These are phyloP conservation scores for Tethea ocularis DNA, from an alignment of 2,888 invertebrate species.

Conservation along the genomic window DNA sequence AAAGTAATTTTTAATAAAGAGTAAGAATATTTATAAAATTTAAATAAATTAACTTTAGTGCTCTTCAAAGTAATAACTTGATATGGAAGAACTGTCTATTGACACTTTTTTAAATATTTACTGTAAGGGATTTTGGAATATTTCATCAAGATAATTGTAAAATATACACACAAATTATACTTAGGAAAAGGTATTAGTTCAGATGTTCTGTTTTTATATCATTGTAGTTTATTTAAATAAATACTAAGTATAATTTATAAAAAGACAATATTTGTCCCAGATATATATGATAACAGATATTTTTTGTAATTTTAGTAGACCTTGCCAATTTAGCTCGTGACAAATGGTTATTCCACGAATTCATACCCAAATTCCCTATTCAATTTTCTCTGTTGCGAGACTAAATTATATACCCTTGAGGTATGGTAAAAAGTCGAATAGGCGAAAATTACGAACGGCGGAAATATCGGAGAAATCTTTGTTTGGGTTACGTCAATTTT, in stretches of 20 bases:
- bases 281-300: neutral
- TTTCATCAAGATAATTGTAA: no score
- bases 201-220: neutral
- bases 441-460: constrained; percentile 32
- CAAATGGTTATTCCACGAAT: constrained; percentile 26
- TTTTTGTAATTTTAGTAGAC: neutral
- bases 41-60: no score
- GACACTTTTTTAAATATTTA: no score
- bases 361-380: constrained; percentile 28
- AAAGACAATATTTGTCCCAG: neutral
- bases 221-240: neutral
- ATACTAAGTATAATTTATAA: neutral
- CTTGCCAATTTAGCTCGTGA: constrained; percentile 9
- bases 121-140: no score
- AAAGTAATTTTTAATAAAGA: no score
- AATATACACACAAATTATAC: neutral
- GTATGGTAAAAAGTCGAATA: constrained; percentile 37
- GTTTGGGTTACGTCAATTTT: constrained; percentile 21
- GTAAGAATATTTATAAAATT: no score
- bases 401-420: constrained; percentile 42
- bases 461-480: constrained; percentile 38
- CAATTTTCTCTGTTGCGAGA: constrained; percentile 38
- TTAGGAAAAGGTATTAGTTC: neutral
- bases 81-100: no score
- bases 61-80: no score